Evolutionary conservation across 2,113 vertebrate genomes (phyloP), one percentile per base, ranked within the genome.

Genomic region (Seriola rivoliana): DNA sequence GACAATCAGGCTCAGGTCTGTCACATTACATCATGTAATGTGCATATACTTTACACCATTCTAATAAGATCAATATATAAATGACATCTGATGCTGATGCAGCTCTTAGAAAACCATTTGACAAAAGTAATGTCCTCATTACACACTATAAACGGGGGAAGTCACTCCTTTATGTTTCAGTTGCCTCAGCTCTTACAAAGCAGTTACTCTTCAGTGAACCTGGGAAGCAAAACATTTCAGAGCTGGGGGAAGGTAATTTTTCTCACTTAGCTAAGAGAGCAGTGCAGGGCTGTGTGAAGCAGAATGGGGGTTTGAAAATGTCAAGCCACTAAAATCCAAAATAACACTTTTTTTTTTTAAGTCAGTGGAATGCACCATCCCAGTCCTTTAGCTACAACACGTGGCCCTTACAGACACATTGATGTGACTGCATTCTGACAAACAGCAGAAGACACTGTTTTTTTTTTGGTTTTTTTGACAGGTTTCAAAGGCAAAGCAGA

Each of bases 141-240:
- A 58, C 48, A 50, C 71, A 38, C 36, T 54, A 21, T 4, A 5
- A 64, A 64, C 19, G 44, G 4, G 10, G 57, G 32, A 21, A 32
- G 17, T 52, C 23, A 34, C 55, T 36, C 58, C 32, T 23, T n/a
- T 9, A 64, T 64, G 72, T 40, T 72, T 50, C 52, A 66, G 40
- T 65, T 64, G 12, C 23, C 44, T 52, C 32, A 60, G 77, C 67
- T 71, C 23, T 8, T 72, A 79, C 3, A 10, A 75, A 1, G 70
- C 34, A 65, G 59, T 80, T 80, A 72, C 54, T 87, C 72, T 36
- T 83, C 62, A 73, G 14, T 74, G 69, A 81, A 52, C 62, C 11
- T 59, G 68, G 46, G 34, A 78, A 66, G n/a, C 59, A 78, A 86
- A 78, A 88, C 69, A 88, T 78, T 74, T 88, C 52, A 74, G 40